Conservation (phyloP, 2,113 vertebrate genomes). For the Toxotes chatareus region DNA sequence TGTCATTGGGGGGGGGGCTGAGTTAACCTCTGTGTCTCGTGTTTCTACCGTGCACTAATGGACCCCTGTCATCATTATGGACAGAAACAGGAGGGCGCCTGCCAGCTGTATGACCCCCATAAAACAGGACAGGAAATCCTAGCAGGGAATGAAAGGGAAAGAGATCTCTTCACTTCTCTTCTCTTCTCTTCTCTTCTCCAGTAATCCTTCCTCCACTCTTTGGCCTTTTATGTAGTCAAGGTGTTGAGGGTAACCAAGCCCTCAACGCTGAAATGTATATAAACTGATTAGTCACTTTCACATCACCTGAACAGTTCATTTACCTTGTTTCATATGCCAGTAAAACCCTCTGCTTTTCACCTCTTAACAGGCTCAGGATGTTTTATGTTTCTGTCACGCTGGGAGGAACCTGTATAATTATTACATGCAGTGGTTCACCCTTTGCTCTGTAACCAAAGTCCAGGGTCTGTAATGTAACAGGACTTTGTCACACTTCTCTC, state of each 20-base stretch:
- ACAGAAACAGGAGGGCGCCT: slow-evolving; percentile 84
- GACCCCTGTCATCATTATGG: slow-evolving; percentile 81
- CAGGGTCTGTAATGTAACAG: slow-evolving; percentile 71
- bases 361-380: slow-evolving; percentile 35
- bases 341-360: slow-evolving; percentile 27
- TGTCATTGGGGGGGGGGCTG: slow-evolving; percentile 46
- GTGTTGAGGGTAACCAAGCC: neutral
- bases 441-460: slow-evolving; percentile 75
- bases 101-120: slow-evolving; percentile 85
- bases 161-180: slow-evolving; percentile 42
- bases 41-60: slow-evolving; percentile 81
- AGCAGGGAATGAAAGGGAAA: slow-evolving; percentile 76
- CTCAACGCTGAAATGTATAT: neutral
- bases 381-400: slow-evolving; percentile 61
- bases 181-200: slow-evolving; percentile 29
- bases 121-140: slow-evolving; percentile 84
- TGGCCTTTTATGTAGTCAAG: slow-evolving; percentile 24
- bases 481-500: slow-evolving; percentile 74
- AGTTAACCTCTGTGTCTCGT: slow-evolving; percentile 76
- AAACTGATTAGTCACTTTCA: slow-evolving; percentile 28
- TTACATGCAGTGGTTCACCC: slow-evolving; percentile 69
- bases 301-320: slow-evolving; percentile 27
- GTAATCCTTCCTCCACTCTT: slow-evolving; percentile 41
- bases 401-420: slow-evolving; percentile 76
- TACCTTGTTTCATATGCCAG: slow-evolving; percentile 10